Base-by-base conservation (phyloP, 2,888 invertebrate genomes). In the Platycheirus albimanus region DNA sequence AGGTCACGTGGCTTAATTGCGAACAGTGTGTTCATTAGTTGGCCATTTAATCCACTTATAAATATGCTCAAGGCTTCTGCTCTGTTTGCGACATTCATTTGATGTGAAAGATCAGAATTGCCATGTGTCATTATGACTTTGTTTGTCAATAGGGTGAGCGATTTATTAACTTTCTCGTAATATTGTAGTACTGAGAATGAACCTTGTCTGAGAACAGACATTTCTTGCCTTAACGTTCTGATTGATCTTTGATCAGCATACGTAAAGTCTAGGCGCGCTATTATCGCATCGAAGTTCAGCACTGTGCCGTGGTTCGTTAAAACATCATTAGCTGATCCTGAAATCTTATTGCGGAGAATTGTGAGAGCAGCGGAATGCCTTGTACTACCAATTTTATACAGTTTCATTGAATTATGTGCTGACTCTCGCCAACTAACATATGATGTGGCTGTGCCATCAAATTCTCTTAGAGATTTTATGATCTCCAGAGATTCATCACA, bases 221-320 rank as follows among this genome's bases (percentile, higher is more conserved):
- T 7, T 19, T 49, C 49, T 24, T 24, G 24, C 3, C 6, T 24
- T 3, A 24, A 6, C 3, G 24, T 24, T 3, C 24, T 24, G 6
- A 24, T 24, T 4, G 24, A 24, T 24, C 24, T 24, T 24, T 41
- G 41, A 28, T 66, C 76, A 2, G 77, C 28, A 30, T 72, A 77
- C 0, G 66, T 36, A 36, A 76, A 76, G 24, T 76, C 67, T 13
- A 81, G 33, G 0, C 76, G 17, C 19, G 47, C 54, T 2, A 75
- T 69, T 10, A 78, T 51, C 1, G 69, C 69, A n/a, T 79, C 69
- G 13, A 49, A 51, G 33, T 70, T 64, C 11, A 81, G 28, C 2
- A 76, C 76, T 5, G 71, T 71, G 10, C 66, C 67, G 33, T 78
- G 72, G 20, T 52, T 67, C 10, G 71, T 58, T 10, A 78, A 11